These are phyloP conservation scores for Calyptommatus sinebrachiatus DNA, from an alignment of 2,113 vertebrate genomes.

Conservation along the genomic window DNA sequence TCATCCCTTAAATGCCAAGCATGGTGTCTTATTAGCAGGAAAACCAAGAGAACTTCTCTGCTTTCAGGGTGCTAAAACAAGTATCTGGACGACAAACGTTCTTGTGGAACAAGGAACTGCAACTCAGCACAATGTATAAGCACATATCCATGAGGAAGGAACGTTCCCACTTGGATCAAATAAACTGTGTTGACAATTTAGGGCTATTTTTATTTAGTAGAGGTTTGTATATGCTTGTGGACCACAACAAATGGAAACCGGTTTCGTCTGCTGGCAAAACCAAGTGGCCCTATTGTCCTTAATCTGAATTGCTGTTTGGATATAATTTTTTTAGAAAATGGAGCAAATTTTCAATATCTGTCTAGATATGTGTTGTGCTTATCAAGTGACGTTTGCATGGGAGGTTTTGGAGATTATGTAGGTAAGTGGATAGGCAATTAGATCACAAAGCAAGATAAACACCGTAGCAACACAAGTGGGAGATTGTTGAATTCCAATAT, in stretches of 20 bases:
- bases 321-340: conserved; percentile 1
- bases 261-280: conserved; percentile 3
- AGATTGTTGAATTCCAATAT: neutral
- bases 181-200: conserved; percentile 37
- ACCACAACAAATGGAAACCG: conserved; percentile 20
- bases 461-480: neutral
- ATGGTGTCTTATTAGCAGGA: conserved; percentile 37
- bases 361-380: neutral
- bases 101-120: conserved; percentile 62
- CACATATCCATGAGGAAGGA: conserved; percentile 27
- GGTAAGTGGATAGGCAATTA: neutral
- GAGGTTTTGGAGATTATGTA: neutral
- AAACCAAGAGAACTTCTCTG: neutral
- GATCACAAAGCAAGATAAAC: neutral
- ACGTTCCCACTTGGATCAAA: conserved; percentile 15
- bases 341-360: conserved; percentile 1
- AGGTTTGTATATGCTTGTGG: conserved; percentile 42
- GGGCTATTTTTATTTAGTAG: conserved; percentile 40
- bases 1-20: conserved; percentile 48
- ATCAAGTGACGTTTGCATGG: neutral
- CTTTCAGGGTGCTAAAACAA: conserved; percentile 49
- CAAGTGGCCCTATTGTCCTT: conserved; percentile 25
- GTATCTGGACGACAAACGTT: conserved; percentile 42
- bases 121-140: conserved; percentile 47
- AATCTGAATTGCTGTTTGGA: conserved; percentile 29